Base-by-base conservation (phyloP, 2,888 invertebrate genomes). In the Timandra comae region DNA sequence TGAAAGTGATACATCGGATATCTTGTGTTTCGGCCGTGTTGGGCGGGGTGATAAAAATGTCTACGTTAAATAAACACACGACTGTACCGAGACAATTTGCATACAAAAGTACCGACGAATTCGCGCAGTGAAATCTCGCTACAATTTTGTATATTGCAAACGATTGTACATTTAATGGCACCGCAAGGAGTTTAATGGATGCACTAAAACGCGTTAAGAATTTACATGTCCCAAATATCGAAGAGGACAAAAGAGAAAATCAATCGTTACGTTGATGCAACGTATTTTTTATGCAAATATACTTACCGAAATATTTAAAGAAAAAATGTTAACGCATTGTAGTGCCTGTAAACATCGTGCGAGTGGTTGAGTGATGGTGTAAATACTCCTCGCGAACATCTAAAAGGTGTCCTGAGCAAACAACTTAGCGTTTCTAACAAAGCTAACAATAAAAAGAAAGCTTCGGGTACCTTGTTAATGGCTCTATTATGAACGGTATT, bases 81-180 rank as follows among this genome's bases (percentile, higher is more conserved):
- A 57, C 49, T 48, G 47, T 38, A 43, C 35, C 40, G 44, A 42
- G 43, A 49, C 30, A 33, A 78, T 77, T 73, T 71, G 61, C 77
- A 76, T 74, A 70, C 66, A 71, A 63, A 64, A 54, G 52, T 50
- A 49, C 41, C 57, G 54, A 31, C 19, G 51, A 51, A 62, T 70
- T 64, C 41, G 59, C 49, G 38, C 46, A 53, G 68, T 62, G 69
- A 73, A 73, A 74, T 63, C 63, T 63, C 45, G 54, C 57, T 51
- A 55, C 35, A 59, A 56, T 60, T 71, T 64, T 59, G 50, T 51
- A 59, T 36, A 47, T 39, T 40, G 42, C 51, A 42, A 45, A 39
- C 16, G 16, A 42, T 50, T 44, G 52, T 41, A 38, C 30, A 36
- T 34, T 33, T 32, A 41, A 36, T 50, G 25, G 43, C 43, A 29